Evolutionary conservation across 2,888 invertebrate species (phyloP), one percentile per base, ranked within the genome.

Genomic region (Hoplodrina ambigua): DNA sequence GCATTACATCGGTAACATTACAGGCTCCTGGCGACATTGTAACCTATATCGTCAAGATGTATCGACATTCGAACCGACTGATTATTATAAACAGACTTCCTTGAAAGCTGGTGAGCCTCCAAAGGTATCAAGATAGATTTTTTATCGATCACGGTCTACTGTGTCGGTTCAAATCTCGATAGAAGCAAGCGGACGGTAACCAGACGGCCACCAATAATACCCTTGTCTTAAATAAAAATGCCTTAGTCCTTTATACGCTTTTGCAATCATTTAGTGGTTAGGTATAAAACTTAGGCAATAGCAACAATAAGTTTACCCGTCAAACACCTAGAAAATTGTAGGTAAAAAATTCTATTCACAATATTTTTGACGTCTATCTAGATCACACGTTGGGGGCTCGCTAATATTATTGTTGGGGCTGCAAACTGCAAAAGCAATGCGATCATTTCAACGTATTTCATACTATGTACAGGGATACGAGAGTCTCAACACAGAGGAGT

Each of bases 321-420:
- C 88, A 89, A 88, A 89, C 87, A 93, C 90, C 91, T 93, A 94
- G 89, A 90, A 92, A 92, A 90, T 89, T 89, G 90, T 92, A 94
- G 93, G 94, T 94, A 94, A 93, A 94, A 94, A 94, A 93, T 87
- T 88, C 89, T 90, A 88, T 91, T 89, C 89, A 89, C 89, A 88
- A 88, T 85, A 83, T 84, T 81, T 89, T 91, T 87, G 90, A 89
- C 89, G 87, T 89, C 91, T 91, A 92, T 89, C 91, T 91, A 90
- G 89, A 89, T 93, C 88, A 89, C 90, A 89, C 84, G 65, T 69
- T 75, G 62, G 70, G 73, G 76, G 73, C 69, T 49, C 78, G 74
- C 64, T 57, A 49, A 72, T 63, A 75, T 78, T 72, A 78, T 73
- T 80, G 72, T 15, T 63, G 53, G 60, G 55, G 66, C 30, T 54